Base-by-base conservation (phyloP, 1,140 invertebrate species). In the Bradysia coprophila region DNA sequence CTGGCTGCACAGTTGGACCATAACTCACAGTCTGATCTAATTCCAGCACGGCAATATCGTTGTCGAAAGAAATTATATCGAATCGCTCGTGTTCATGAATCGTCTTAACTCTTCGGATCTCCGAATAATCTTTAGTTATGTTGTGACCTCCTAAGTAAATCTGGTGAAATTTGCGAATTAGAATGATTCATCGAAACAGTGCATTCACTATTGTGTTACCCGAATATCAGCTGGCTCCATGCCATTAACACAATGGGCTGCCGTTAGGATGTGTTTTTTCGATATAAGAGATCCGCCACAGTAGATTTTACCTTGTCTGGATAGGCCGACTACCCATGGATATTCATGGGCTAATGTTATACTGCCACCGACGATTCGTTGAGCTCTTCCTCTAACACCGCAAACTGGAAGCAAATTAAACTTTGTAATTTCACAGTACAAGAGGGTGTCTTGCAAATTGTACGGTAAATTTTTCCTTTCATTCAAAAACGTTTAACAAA, bases 21-120 rank as follows among this genome's bases (percentile, higher is more conserved):
- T 76, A 65, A 4, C 67, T 57, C 1, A 82, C 66, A 0, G 73
- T 66, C 20, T 66, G 51, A 43, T 74, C 68, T 42, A 87, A 61
- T 48, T 75, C 70, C 32, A 86, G 59, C 1, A 86, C 59, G 1
- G 79, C 81, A 43, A 86, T 81, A 51, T 87, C 83, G 51, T 84
- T 80, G 57, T 83, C 73, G 46, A 73, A 79, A 2, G 68, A 76
- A 40, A 66, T 65, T 3, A 64, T 52, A 50, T 81, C 72, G 59
- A 78, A 86, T 44, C 72, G 59, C n/a, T 74, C 67, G 49, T 84
- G 80, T 22, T 69, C 42, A 4, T 48, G 59, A 9, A 66, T 52
- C 2, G 55, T 56, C 19, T 61, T 64, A 0, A 71, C 49, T 2
- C 60, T 52, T 4, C 67, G 53, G 2, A 40, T 41, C 21, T 46